Conservation (phyloP, 2,113 vertebrate genomes). For the Antechinus flavipes region DNA sequence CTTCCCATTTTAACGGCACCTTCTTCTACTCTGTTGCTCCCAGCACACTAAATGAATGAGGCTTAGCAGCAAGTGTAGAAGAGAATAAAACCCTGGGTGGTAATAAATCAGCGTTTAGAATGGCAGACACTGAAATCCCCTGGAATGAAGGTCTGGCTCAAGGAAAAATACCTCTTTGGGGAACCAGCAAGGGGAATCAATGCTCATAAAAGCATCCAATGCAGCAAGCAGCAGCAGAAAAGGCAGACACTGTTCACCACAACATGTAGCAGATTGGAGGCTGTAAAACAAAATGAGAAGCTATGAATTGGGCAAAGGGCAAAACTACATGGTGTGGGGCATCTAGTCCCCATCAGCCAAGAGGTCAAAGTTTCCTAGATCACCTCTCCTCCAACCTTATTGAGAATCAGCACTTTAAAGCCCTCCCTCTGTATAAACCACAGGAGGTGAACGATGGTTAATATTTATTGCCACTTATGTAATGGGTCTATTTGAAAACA, state of each 20-base stretch:
- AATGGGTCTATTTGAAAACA: slow-evolving; percentile 72
- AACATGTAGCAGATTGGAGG: slow-evolving; percentile 67
- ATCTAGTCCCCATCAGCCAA: slow-evolving; percentile 6
- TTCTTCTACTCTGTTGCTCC: slow-evolving; percentile 61
- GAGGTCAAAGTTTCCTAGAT: slow-evolving; percentile 26
- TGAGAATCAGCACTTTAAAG: not conserved
- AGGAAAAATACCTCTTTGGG: slow-evolving; percentile 77
- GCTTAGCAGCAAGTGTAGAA: slow-evolving; percentile 59
- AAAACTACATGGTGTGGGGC: not conserved
- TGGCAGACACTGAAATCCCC: slow-evolving; percentile 75
- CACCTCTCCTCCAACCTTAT: not conserved
- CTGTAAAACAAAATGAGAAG: slow-evolving; percentile 77
- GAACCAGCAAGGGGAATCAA: slow-evolving; percentile 75
- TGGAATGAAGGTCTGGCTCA: slow-evolving; percentile 68
- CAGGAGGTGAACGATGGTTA: slow-evolving; percentile 15
- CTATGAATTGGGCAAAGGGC: slow-evolving; percentile 67
- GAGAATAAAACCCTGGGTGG: slow-evolving; percentile 71
- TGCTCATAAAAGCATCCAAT: slow-evolving; percentile 73
- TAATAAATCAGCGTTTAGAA: slow-evolving; percentile 74
- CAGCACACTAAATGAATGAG: slow-evolving; percentile 76
- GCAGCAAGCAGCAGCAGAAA: slow-evolving; percentile 57
- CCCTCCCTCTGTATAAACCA: not conserved
- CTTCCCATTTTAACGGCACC: slow-evolving; percentile 75
- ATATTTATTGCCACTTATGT: slow-evolving; percentile 62
- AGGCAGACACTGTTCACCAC: slow-evolving; percentile 67